Conservation (phyloP, 2,888 invertebrate species). For the Strigamia crassipes region DNA sequence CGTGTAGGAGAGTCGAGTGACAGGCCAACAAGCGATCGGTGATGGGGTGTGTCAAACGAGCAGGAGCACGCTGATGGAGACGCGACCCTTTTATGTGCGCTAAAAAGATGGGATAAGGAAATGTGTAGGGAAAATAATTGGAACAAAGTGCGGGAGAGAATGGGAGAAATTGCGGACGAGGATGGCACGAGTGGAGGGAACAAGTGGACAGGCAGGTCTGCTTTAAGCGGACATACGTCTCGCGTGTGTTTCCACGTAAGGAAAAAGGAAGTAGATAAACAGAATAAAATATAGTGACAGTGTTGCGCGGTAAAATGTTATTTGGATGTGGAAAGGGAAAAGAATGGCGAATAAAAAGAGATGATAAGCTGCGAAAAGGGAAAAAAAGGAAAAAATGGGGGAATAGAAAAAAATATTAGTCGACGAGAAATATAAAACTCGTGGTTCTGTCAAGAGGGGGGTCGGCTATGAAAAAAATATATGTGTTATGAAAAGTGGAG, state of each 20-base stretch:
- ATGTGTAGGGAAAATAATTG: conserved; percentile 15
- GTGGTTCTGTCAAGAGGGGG: conserved; percentile 31
- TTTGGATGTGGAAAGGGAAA: conserved; percentile 34
- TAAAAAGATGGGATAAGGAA: conserved; percentile 15
- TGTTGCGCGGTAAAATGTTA: conserved; percentile 32
- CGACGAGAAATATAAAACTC: conserved; percentile 35
- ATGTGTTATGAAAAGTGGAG: conserved; percentile 1
- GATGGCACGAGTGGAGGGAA: no score
- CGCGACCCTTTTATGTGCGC: conserved; percentile 26
- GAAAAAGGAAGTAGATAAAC: conserved; percentile 32
- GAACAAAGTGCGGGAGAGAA: not conserved
- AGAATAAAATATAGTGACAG: conserved; percentile 36
- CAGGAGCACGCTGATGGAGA: conserved; percentile 10
- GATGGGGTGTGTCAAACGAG: conserved; percentile 33
- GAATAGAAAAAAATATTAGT: conserved; percentile 16
- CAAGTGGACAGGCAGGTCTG: not conserved
- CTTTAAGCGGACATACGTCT: conserved; percentile 10
- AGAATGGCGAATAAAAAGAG: conserved; percentile 35
- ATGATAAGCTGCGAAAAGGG: conserved; percentile 3
- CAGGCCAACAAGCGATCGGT: conserved; percentile 29
- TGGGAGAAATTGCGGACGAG: not conserved
- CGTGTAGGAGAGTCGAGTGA: conserved; percentile 21
- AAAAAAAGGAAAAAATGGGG: not conserved
- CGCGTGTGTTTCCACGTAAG: not conserved
- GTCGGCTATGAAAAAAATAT: not conserved